Percentiles rank a stretch among this genome's conserved stretches.
Conservation (phyloP, 1,140 invertebrate species). For the Vanessa atalanta region DNA sequence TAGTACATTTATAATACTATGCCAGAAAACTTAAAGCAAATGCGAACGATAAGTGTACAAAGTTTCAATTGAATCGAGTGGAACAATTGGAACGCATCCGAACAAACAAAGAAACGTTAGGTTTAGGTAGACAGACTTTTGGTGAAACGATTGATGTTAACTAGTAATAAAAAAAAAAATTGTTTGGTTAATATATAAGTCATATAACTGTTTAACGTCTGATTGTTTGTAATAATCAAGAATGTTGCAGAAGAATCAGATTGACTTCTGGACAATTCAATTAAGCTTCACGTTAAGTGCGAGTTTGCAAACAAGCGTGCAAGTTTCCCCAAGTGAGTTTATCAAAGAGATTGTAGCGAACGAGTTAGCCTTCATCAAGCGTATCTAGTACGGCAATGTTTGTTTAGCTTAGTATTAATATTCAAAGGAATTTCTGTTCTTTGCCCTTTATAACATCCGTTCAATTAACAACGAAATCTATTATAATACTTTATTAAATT, state of each 20-base stretch:
- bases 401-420: constrained; percentile 31
- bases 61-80: no score
- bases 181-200: no score
- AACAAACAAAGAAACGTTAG: no score
- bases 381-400: constrained; percentile 46
- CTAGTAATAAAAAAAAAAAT: no score
- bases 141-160: no score
- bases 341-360: constrained; percentile 77
- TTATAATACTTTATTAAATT: background rate
- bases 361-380: constrained; percentile 64
- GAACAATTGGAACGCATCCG: no score
- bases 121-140: no score
- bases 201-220: no score
- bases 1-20: no score
- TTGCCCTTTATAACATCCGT: constrained; percentile 7
- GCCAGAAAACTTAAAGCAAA: no score
- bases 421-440: constrained; percentile 29
- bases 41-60: no score
- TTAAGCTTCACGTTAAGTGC: constrained; percentile 72
- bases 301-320: constrained; percentile 71
- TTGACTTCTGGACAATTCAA: constrained; percentile 76
- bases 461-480: background rate
- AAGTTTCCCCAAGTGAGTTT: constrained; percentile 63
- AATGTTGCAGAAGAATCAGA: constrained; percentile 56
- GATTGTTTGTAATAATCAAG: background rate